Base-by-base conservation (phyloP, 2,797 vertebrate species). In the Pseudomugil gertrudae region DNA sequence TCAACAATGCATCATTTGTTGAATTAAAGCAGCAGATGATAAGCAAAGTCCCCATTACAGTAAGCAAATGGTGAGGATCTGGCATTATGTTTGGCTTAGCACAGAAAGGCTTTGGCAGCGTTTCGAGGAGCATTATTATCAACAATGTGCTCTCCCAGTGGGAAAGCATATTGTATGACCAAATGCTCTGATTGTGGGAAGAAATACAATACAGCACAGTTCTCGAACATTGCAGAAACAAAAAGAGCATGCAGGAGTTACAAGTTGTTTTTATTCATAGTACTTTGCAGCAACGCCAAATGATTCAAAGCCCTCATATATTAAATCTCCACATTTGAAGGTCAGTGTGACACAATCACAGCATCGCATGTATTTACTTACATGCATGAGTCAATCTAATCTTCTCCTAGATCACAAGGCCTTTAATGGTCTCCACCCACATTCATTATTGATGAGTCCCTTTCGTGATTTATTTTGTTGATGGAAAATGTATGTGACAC, bases 131-230 rank as follows among this genome's bases (percentile, higher is more conserved):
- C 76, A 72, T 53, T 79, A 78, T 64, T 68, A 72, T 86, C 76
- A 83, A 84, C 79, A 82, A 64, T 57, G 74, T 48, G 66, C 45
- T 63, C 80, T 81, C 76, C 82, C 76, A 67, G 61, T 54, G 63
- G 76, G 76, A 63, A 67, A 85, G 84, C 90, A 86, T 79, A 80
- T 74, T 84, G 84, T 27, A 45, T 26, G 78, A 83, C 74, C 78
- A 85, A 85, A 80, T 82, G 86, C 61, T 78, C 47, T 24, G 45
- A 60, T 26, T 58, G 70, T 36, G 66, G 75, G 68, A 65, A 55
- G 19, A 72, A 70, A 66, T 66, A 50, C 62, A 69, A 65, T 26
- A 27, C 29, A 33, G 23, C 38, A 35, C 27, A 23, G 58, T 47
- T 76, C 64, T 24, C 19, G 19, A 29, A 24, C 17, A 15, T 9